Base-by-base conservation (phyloP, 2,113 vertebrate species). In the Riparia riparia region DNA sequence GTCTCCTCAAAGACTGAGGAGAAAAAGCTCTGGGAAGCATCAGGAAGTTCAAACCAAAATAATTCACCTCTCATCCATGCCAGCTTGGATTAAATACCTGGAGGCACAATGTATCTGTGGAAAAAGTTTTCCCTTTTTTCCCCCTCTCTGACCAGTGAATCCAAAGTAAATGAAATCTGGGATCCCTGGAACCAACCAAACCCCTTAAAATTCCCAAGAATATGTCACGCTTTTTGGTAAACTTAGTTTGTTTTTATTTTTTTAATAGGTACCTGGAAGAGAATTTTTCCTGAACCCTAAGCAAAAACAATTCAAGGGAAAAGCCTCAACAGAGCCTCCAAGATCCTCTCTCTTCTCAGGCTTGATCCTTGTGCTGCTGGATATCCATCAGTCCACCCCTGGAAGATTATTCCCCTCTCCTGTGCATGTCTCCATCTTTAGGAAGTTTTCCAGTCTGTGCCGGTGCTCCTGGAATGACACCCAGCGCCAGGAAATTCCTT, bases 361-460 rank as follows among this genome's bases (percentile, higher is more conserved):
- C 17, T 16, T 56, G 6, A 47, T 69, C 39, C 7, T 19, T 72
- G 5, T 60, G 57, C 24, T 87, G 12, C 14, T 70, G 31, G 70
- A 29, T 47, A 24, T 61, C 53, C 53, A 34, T 31, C 45, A 53
- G 2, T 65, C 16, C n/a, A n/a, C 22, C 18, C 21, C 56, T 66
- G 56, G 25, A 14, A 76, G 5, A 9, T 76, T 47, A 28, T 37
- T 47, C 24, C 17, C 3, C 10, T 41, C n/a, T 60, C 17, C 20
- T 19, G 8, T 22, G 3, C 16, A 4, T 8, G 4, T 45, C 6
- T 58, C 32, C 21, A 1, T 31, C 7, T 86, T 69, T 5, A 22
- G n/a, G n/a, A 34, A 60, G 34, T 81, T 81, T 32, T 9, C 58
- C 3, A 1, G 25, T 15, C 0, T 5, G 25, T 37, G 7, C 2